A percentile compares a stretch with the other conserved stretches of the same genome.
phyloP scores from a whole-genome alignment of 2,113 vertebrate species.

The Elanus axillaris region DNA sequence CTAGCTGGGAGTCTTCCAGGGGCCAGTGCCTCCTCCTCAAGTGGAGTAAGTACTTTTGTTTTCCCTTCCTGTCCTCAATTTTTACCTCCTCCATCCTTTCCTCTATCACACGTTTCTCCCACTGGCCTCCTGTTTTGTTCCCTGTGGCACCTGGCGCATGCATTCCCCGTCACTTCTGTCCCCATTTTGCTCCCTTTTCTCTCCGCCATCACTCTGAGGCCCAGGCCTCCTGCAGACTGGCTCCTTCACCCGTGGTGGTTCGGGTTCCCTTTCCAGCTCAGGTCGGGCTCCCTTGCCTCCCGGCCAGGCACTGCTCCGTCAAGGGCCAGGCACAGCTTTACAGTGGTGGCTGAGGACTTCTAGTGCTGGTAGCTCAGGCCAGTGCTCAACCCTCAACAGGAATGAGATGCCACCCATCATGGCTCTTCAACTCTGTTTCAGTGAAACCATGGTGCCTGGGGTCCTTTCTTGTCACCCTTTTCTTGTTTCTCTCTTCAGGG shows the following conservation, averaged over 20 bases:
- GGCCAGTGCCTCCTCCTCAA: background rate
- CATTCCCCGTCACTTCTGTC: background rate
- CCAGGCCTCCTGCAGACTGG: background rate
- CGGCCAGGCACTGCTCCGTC: background rate
- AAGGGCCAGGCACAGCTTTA: background rate
- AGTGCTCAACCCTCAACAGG: background rate
- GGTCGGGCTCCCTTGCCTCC: accelerated
- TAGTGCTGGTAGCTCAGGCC: background rate
- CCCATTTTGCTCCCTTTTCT: background rate
- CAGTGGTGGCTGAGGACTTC: background rate
- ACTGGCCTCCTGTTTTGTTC: background rate
- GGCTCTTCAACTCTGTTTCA: background rate
- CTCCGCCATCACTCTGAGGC: accelerated
- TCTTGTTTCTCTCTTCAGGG: background rate
- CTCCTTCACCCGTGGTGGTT: accelerated
- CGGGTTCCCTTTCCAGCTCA: background rate
- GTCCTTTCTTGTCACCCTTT: background rate
- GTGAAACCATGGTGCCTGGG: background rate
- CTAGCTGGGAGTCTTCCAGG: background rate
- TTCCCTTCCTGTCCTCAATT: background rate
- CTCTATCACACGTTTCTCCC: accelerated
- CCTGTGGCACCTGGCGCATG: accelerated
- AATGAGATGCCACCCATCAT: accelerated
- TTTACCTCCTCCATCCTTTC: background rate
- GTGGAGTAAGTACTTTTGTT: background rate